A percentile compares a stretch with the other conserved stretches of the same genome.
Conservation (phyloP, 2,888 invertebrate genomes). For the Mesochorus sp. region DNA sequence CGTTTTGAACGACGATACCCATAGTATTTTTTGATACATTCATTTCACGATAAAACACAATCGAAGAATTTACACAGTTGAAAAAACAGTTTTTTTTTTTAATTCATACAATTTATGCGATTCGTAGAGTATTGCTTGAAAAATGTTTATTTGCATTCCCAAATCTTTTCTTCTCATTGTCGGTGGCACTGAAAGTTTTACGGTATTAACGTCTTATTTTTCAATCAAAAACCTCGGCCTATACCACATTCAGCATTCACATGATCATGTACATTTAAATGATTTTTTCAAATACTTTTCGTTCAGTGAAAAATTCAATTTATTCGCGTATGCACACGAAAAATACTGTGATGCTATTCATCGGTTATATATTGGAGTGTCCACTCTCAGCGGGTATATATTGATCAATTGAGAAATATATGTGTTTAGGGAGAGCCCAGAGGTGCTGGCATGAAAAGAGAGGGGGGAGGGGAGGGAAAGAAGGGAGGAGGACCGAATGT, state of each 20-base stretch:
- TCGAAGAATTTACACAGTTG: no score
- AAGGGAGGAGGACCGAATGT: background rate
- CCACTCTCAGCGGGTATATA: slow-evolving; percentile 12
- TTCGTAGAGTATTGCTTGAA: no score
- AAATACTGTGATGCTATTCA: slow-evolving; percentile 1
- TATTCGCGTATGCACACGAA: background rate
- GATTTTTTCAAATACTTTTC: no score
- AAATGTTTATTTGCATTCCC: no score
- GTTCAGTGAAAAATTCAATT: background rate
- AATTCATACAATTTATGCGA: no score
- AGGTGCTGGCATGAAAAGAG: background rate
- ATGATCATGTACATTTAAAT: no score
- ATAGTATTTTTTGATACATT: background rate
- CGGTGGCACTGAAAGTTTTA: no score
- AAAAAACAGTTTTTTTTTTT: no score
- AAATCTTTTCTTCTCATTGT: no score
- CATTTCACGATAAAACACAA: background rate
- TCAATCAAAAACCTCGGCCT: no score
- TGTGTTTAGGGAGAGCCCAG: background rate
- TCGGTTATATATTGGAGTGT: background rate
- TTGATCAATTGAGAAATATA: slow-evolving; percentile 34
- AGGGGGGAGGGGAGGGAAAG: background rate
- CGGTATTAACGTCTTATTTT: no score
- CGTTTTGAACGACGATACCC: background rate
- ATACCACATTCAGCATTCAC: no score